Evolutionary conservation across 2,113 vertebrate species (phyloP).

Genomic region (Hippocampus mohnikei): DNA sequence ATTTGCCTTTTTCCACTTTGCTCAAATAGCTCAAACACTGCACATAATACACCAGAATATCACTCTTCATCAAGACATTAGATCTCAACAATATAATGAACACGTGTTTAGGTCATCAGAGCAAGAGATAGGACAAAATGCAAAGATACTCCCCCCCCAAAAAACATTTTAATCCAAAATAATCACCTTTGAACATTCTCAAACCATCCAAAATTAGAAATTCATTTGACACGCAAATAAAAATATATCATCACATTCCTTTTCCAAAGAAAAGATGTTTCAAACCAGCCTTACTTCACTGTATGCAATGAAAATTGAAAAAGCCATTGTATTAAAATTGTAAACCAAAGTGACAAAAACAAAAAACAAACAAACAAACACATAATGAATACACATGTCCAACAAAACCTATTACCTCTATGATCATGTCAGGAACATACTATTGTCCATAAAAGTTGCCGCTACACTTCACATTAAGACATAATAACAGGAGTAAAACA

Average conservation of each 20-base stretch:
- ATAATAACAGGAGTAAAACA: neutral
- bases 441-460: neutral
- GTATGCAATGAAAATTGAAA: neutral
- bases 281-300: neutral
- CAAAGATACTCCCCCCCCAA: neutral
- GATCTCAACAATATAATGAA: neutral
- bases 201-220: neutral
- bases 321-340: neutral
- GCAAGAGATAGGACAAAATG: neutral
- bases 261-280: conserved; percentile 4
- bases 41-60: neutral
- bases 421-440: conserved; percentile 1
- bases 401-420: conserved; percentile 1
- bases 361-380: neutral
- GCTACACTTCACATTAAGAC: conserved; percentile 3
- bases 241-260: neutral
- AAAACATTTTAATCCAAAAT: neutral
- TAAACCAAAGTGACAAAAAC: conserved; percentile 1
- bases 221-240: neutral
- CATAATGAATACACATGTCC: neutral
- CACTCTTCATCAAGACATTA: neutral
- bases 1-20: neutral
- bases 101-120: neutral
- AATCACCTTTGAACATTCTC: neutral
- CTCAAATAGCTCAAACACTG: neutral